phyloP scores from a whole-genome alignment of 2,113 vertebrate genomes.

The Paramormyrops kingsleyae region DNA sequence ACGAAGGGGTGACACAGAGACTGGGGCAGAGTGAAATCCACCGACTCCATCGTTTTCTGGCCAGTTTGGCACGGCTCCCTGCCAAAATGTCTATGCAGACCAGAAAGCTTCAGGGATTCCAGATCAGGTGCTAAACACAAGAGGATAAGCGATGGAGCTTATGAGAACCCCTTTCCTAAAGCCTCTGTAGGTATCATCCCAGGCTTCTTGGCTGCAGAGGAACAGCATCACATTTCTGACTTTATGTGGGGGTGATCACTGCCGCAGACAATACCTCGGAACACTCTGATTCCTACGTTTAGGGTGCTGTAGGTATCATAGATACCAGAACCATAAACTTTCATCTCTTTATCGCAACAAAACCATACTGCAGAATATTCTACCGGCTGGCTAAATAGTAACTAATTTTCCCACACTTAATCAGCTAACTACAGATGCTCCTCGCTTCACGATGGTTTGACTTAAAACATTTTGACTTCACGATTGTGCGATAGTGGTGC shows the following conservation, averaged over 20 bases:
- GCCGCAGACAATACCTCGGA: conserved; percentile 23
- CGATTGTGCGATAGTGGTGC: background rate
- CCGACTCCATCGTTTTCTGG: conserved; percentile 17
- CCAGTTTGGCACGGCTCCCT: conserved; percentile 28
- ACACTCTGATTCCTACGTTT: conserved; percentile 28
- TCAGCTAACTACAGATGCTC: background rate
- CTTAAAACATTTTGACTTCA: background rate
- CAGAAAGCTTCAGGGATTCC: conserved; percentile 41
- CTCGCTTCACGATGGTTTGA: background rate
- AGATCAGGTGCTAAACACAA: conserved; percentile 2
- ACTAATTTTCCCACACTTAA: conserved; percentile 14
- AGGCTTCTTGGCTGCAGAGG: background rate
- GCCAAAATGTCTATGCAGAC: conserved; percentile 38
- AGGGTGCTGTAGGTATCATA: conserved; percentile 1
- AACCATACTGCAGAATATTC: conserved; percentile 29
- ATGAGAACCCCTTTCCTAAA: background rate
- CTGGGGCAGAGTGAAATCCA: background rate
- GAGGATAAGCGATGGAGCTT: background rate
- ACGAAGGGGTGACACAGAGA: background rate
- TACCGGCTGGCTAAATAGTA: conserved; percentile 22
- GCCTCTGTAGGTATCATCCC: conserved; percentile 27
- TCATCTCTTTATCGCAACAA: conserved; percentile 25
- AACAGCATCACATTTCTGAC: conserved; percentile 24
- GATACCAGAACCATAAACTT: conserved; percentile 5
- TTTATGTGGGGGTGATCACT: conserved; percentile 23